Base-by-base conservation (phyloP, 2,113 vertebrate species). In the Desmodus rotundus region DNA sequence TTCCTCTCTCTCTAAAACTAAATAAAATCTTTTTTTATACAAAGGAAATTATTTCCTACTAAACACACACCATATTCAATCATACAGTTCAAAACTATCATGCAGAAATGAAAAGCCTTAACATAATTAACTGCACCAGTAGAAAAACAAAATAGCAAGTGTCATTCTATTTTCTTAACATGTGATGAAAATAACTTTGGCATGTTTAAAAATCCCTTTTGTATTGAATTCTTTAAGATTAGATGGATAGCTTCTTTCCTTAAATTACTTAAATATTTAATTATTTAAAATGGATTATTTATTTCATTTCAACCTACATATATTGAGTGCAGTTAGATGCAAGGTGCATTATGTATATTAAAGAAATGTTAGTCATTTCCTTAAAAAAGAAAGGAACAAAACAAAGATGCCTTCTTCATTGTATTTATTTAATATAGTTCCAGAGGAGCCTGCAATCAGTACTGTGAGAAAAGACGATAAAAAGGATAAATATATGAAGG, bases 241-340 rank as follows among this genome's bases (percentile, higher is more conserved):
- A 68, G 28, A 68, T n/a, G 8, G 3, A 19, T 56, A 77, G 12
- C 24, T 33, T 95, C 33, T 74, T 78, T 86, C 50, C 93, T 94
- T 87, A 96, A 85, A 74, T 72, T 31, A 72, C n/a, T 72, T 87
- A 70, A 82, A 63, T 61, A 61, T 61, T 93, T 91, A 58, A 43
- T 96, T 93, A 74, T 76, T 89, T 94, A 38, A 88, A 95, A 61
- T 56, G 24, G 24, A 85, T 68, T 68, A 54, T 56, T 91, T 9
- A 52, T 95, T 31, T 63, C 24, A 87, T 93, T 92, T 94, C 33
- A 81, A 81, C 17, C 45, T 85, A 50, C 4, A 73, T 33, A 67
- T 65, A 19, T 38, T 72, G 63, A 91, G n/a, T 87, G 63, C 85
- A 86, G 45, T 73, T 73, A 81, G 3, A 68, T 50, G 12, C 41